Evolutionary conservation across 2,113 vertebrate species (phyloP), one percentile per base, ranked within the genome.

Genomic region (Hirundichthys speculiger): DNA sequence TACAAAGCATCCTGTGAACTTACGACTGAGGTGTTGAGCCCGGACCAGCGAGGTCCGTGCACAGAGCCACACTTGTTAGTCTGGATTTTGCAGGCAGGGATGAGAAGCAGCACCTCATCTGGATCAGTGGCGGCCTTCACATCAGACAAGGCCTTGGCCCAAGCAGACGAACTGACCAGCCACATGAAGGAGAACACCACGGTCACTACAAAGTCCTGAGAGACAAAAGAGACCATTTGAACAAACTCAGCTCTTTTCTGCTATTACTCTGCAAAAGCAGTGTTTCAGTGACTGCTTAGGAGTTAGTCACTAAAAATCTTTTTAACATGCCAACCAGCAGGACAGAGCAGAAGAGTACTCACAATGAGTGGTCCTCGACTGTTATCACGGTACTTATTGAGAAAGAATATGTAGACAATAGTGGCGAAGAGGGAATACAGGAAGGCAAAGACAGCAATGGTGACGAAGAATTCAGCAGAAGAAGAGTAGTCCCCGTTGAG

Each of bases 111-210:
- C 55, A 99, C 95, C 89, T 98, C 96, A 5, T 95, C 94, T 0
- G 98, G 97, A 80, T 99, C 95, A 0, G 96, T 98, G 0, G 95
- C 95, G 20, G 94, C 54, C 83, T 99, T 99, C 30, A 99, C 95
- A 75, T 99, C 98, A 34, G 97, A 98, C 58, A 99, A 90, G 77
- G 96, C 98, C 89, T 99, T 99, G 8, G 97, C 97, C 98, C 98
- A 99, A 58, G 96, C 95, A 12, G 98, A 99, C 3, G 98, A 98
- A 60, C 98, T 90, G 84, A 99, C 96, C 82, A 99, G 89, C 98
- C 98, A 99, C 93, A 99, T 87, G 93, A 99, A 99, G 0, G 97
- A 98, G 91, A 99, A 99, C 64, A 97, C 95, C 70, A 99, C 96
- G 0, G 97, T 99, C 90, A 98, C 93, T 41, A 99, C 89, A 87